phyloP scores from a whole-genome alignment of 92 coral and sea anemone species.

The Epizoanthus ramosus region DNA sequence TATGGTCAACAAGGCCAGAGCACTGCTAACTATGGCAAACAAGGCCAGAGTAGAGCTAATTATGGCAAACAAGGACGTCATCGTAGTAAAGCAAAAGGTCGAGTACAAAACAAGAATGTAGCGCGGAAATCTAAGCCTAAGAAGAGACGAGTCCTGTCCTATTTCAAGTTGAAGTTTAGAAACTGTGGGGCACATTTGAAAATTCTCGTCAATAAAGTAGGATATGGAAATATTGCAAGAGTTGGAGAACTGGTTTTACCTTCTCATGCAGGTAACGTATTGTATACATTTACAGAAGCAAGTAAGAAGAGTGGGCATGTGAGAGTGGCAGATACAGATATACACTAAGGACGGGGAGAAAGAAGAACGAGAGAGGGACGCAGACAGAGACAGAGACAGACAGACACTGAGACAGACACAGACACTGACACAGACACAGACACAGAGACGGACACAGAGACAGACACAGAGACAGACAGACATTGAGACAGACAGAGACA shows the following conservation, averaged over 20 bases:
- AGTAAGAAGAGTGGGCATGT: neutral
- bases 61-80: constrained; percentile 10
- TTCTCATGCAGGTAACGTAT: constrained; percentile 14
- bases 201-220: constrained; percentile 12
- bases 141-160: constrained; percentile 27
- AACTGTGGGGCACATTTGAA: constrained; percentile 15
- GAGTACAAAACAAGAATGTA: neutral
- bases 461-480: too few relatives aligned
- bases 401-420: too few relatives aligned
- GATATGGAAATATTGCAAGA: constrained; percentile 35
- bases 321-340: neutral
- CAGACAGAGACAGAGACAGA: too few relatives aligned
- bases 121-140: constrained; percentile 1
- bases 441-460: too few relatives aligned
- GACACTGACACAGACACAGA: too few relatives aligned
- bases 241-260: constrained; percentile 19
- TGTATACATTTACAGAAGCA: too few relatives aligned
- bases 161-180: constrained; percentile 33
- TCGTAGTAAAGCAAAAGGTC: neutral
- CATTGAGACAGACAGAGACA: too few relatives aligned
- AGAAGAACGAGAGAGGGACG: too few relatives aligned
- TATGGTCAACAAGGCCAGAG: neutral
- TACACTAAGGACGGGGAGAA: neutral
- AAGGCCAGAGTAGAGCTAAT: neutral
- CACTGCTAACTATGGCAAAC: constrained; percentile 7